phyloP scores from a whole-genome alignment of 2,797 vertebrate genomes.

The Mus caroli region DNA sequence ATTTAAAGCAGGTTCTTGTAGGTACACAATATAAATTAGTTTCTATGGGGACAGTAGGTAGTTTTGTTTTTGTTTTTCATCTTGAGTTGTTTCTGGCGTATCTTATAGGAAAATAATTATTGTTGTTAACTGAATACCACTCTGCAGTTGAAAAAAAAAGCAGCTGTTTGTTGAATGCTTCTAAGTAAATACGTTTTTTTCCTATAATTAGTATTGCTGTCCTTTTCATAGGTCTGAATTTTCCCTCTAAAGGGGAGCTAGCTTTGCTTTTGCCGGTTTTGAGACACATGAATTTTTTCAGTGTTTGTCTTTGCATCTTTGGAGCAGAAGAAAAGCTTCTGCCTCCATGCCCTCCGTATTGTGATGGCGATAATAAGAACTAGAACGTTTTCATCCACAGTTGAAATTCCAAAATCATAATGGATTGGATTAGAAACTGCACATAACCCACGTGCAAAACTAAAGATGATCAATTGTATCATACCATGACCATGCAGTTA shows the following conservation, averaged over 20 bases:
- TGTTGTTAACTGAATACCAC: not conserved
- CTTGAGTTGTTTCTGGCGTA: not conserved
- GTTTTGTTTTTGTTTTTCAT: not conserved
- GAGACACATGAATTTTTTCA: not conserved
- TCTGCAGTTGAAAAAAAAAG: conserved; percentile 80
- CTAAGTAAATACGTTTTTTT: conserved; percentile 92
- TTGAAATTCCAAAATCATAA: conserved; percentile 81
- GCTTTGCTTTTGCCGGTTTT: not conserved
- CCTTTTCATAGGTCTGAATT: not conserved
- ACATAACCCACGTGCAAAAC: not conserved
- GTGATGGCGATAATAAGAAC: not conserved
- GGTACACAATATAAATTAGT: not conserved
- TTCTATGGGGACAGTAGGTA: not conserved
- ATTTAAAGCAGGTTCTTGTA: not conserved
- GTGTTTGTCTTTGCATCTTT: not conserved
- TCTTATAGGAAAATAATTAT: not conserved
- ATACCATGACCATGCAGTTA: too few species aligned
- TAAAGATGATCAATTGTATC: not conserved
- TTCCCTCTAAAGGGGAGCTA: not conserved
- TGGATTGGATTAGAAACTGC: conserved; percentile 17
- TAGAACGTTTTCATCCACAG: conserved; percentile 79
- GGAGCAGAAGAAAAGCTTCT: not conserved
- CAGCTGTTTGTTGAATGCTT: conserved; percentile 94
- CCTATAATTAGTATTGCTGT: conserved; percentile 75
- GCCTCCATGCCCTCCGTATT: not conserved